A percentile compares a stretch with the other conserved stretches of the same genome.
Conservation (phyloP, 2,797 vertebrate genomes). For the Threskiornis aethiopicus region DNA sequence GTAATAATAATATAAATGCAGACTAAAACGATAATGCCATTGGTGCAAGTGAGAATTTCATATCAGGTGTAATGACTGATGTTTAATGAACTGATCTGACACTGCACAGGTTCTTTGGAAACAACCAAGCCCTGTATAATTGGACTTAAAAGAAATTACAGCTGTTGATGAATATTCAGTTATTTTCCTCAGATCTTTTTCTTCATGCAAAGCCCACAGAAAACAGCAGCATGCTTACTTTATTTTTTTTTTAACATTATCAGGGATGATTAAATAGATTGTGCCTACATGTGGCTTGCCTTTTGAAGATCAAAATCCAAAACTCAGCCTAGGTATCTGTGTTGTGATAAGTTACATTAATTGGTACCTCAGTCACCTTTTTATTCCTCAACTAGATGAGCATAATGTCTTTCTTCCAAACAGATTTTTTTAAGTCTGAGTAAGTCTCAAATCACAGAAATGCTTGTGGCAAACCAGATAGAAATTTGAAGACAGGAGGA, state of each 20-base stretch:
- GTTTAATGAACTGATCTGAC: neutral
- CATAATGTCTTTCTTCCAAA: neutral
- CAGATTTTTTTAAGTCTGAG: neutral
- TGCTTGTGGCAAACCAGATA: neutral
- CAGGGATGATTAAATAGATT: neutral
- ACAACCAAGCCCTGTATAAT: neutral
- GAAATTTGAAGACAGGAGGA: neutral
- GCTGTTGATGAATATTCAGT: neutral
- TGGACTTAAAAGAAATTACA: neutral
- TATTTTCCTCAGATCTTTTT: neutral
- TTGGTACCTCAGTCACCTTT: neutral
- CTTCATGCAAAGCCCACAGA: neutral
- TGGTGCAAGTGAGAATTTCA: neutral
- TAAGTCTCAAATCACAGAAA: neutral
- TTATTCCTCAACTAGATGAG: neutral
- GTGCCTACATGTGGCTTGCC: neutral
- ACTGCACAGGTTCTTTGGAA: neutral
- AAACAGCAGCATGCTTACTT: neutral
- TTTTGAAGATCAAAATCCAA: neutral
- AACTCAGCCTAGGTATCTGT: neutral
- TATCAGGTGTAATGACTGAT: neutral
- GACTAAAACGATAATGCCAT: neutral
- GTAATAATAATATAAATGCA: neutral
- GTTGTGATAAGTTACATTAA: neutral
- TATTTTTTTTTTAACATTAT: neutral